Base-by-base conservation (phyloP, 2,113 vertebrate genomes). In the Puffinus mauretanicus region DNA sequence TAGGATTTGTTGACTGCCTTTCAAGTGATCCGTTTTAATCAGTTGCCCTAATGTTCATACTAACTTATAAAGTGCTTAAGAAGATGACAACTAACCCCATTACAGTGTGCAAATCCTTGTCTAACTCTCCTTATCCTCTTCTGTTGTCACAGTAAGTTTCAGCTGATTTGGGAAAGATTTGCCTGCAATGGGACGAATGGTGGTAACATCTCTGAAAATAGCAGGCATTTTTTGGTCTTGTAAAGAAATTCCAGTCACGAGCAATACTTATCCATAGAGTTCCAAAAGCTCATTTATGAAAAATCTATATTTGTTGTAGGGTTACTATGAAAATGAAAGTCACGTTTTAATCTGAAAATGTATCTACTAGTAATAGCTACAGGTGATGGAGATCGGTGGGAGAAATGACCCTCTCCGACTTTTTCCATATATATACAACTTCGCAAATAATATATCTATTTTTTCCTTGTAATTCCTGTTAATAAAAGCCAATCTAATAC, bases 251-350 rank as follows among this genome's bases (percentile, higher is more conserved):
- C 15, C 32, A 88, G 11, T 7, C 16, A 57, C 49, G 10, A 47
- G 5, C 82, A 46, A 83, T 72, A 47, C 4, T 27, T 90, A 79
- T 7, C 13, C 0, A 0, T 42, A 69, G 25, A 4, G 10, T 75
- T 85, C 24, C 29, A 86, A 75, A 73, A 75, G 21, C 42, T 66
- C 2, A 0, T 73, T 73, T 73, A 34, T 3, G 2, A 58, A 86
- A 88, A 75, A 78, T 15, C 2, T 26, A 0, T 51, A 25, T 79
- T 67, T 79, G 18, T 34, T 70, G 47, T 46, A 51, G 32, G 16
- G 17, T 66, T 61, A 32, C 36, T 77, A n/a, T 40, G 7, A 67
- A 78, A 82, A 20, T 19, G 9, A 30, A 42, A 61, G 13, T 42
- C 32, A 25, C 9, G 4, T 77, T 87, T 87, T 34, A 8, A 54